These are phyloP conservation scores for Neuroscelio doddi DNA, from an alignment of 2,888 invertebrate genomes.

Conservation along the genomic window DNA sequence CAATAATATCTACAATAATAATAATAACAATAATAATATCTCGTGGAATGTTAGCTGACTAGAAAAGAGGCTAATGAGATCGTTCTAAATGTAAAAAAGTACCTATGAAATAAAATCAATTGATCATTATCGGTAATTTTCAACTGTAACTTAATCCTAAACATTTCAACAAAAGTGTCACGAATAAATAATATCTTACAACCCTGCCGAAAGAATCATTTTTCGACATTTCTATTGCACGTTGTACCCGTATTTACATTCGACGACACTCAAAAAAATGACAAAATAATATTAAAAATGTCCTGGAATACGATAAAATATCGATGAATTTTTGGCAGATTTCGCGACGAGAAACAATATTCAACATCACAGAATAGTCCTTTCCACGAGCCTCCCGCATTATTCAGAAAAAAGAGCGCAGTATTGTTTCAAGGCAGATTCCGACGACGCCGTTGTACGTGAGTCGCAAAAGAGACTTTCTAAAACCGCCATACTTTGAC, in stretches of 20 bases:
- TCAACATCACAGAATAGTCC: too few species aligned
- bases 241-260: conserved; percentile 37
- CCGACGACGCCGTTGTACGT: neutral
- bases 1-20: conserved; percentile 22
- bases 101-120: conserved; percentile 1
- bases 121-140: too few species aligned
- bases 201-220: too few species aligned
- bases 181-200: too few species aligned
- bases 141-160: too few species aligned
- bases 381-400: too few species aligned
- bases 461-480: neutral
- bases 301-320: too few species aligned
- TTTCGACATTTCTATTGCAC: conserved; percentile 26
- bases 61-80: conserved; percentile 14
- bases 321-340: too few species aligned
- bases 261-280: conserved; percentile 31
- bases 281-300: neutral
- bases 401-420: too few species aligned
- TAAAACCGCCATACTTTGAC: conserved; percentile 29
- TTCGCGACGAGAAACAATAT: too few species aligned
- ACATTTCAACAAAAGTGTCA: neutral
- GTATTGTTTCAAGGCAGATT: neutral
- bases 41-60: conserved; percentile 15
- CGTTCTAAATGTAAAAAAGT: conserved; percentile 1
- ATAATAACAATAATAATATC: neutral